Conservation (phyloP, 64 coral and sea anemone species). For the Montipora foliosa region DNA sequence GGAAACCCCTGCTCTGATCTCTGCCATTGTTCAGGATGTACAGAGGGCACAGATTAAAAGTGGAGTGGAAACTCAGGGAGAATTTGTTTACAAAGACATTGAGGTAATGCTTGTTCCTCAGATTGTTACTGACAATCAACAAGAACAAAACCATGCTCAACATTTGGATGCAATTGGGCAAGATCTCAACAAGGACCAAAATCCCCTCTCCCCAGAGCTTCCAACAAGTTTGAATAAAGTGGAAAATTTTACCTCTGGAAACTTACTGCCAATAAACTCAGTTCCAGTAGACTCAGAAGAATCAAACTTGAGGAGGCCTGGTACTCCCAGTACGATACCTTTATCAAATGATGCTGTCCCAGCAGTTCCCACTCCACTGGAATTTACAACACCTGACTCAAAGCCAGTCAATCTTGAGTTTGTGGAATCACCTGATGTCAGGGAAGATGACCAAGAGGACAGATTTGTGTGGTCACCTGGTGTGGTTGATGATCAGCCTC, state of each 20-base stretch:
- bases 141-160: conserved; percentile 2
- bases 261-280: not conserved
- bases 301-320: not conserved
- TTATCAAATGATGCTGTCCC: not conserved
- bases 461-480: conserved; percentile 44
- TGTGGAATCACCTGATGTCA: not conserved
- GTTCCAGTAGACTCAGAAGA: not conserved
- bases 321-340: not conserved
- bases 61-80: not conserved
- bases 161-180: not conserved
- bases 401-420: not conserved
- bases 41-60: conserved; percentile 40
- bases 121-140: not conserved
- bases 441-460: not conserved
- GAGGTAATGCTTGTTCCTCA: conserved; percentile 13
- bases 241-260: not conserved
- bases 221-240: conserved; percentile 13
- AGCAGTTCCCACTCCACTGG: not conserved
- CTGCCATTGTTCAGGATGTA: conserved; percentile 84
- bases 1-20: conserved; percentile 77
- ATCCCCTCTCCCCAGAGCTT: not conserved
- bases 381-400: not conserved
- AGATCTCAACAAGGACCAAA: not conserved
- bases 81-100: conserved; percentile 5
- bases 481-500: conserved; percentile 28